These are phyloP conservation scores for Abrostola tripartita DNA, from an alignment of 2,888 invertebrate genomes.

Conservation along the genomic window DNA sequence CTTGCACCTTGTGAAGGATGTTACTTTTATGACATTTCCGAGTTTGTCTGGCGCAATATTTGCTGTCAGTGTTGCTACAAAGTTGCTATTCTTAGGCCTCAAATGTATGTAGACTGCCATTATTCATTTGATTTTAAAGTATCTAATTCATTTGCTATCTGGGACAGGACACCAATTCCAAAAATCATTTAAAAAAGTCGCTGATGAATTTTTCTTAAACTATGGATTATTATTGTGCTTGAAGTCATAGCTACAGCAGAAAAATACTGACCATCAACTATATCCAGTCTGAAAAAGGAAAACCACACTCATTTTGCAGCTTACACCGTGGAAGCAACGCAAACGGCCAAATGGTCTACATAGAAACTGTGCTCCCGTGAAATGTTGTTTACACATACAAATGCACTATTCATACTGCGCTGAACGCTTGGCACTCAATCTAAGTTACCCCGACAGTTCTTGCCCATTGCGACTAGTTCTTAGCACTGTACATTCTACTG, in stretches of 20 bases:
- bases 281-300: background rate
- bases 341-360: slow-evolving; percentile 10
- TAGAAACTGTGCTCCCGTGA: slow-evolving; percentile 18
- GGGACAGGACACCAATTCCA: no score
- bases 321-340: background rate
- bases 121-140: no score
- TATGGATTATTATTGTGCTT: no score
- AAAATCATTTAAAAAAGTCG: no score
- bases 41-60: slow-evolving; percentile 1
- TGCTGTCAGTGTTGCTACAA: background rate
- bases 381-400: slow-evolving; percentile 10
- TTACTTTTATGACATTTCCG: slow-evolving; percentile 3
- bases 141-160: no score
- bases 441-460: slow-evolving; percentile 30
- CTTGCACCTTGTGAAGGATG: background rate
- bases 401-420: slow-evolving; percentile 38
- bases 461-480: slow-evolving; percentile 14
- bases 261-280: background rate
- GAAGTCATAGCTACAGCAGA: background rate
- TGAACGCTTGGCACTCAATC: slow-evolving; percentile 48
- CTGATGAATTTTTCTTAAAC: no score
- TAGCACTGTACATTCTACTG: slow-evolving; percentile 27
- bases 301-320: background rate
- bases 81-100: background rate
- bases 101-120: no score